Base-by-base conservation (phyloP, 2,113 vertebrate species). In the Gadus chalcogrammus region DNA sequence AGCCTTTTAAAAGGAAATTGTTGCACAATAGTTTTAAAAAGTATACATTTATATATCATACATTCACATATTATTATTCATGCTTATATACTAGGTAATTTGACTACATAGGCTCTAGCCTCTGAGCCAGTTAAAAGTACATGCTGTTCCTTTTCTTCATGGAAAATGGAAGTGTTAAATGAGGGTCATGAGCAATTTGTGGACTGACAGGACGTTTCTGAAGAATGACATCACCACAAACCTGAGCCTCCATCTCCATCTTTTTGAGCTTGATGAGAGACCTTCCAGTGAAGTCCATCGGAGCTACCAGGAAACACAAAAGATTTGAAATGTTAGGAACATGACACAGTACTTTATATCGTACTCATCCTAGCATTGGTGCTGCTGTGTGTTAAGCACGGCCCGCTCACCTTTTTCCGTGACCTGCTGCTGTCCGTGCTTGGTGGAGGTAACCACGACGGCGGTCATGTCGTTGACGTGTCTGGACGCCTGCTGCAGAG, bases 231-330 rank as follows among this genome's bases (percentile, higher is more conserved):
- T 62, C 24, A 27, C 24, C 12, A 15, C 61, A 2, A 4, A 99
- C 97, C 95, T 99, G 97, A 0, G 94, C 93, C 69, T 99, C 95
- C 97, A 99, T 97, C 84, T 99, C 97, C 68, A 98, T 95, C 4
- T 93, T 94, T 82, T 99, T 99, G 82, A 98, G 95, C 87, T 98
- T 97, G 13, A 95, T 98, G 79, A 97, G 89, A 0, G 97, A 97
- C 89, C 97, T 85, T 73, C 92, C 93, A 15, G 95, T 96, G 85
- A 99, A 99, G 85, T 98, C 94, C 95, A 98, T 97, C 9, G 80
- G 88, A 72, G 94, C 97, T 98, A 89, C 2, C 17, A 76, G 60
- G 61, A 77, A 6, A 62, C 76, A 24, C 17, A 4, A 35, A 28
- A 4, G 8, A 4, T 27, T 15, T 13, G 5, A 9, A 38, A n/a